phyloP scores from a whole-genome alignment of 1,140 invertebrate species.

The Neelides sp. region DNA sequence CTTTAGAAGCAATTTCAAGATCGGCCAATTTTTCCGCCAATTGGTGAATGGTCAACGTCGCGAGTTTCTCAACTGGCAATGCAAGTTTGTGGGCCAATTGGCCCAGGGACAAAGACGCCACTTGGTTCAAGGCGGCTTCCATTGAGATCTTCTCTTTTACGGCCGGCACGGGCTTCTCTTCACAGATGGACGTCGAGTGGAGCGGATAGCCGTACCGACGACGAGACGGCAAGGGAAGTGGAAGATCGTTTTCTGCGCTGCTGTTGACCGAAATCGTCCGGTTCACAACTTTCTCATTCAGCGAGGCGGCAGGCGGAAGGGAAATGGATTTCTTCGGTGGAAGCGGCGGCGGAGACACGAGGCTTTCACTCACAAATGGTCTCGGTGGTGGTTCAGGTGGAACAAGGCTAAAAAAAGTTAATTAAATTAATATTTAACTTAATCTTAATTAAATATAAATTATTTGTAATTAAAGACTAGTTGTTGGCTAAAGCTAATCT shows the following conservation, averaged over 20 bases:
- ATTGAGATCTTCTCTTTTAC: constrained; percentile 21
- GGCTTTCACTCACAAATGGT: constrained; percentile 40
- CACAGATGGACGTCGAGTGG: not conserved
- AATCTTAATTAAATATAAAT: too few relatives aligned
- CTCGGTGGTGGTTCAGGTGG: constrained; percentile 58
- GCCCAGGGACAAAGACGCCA: constrained; percentile 63
- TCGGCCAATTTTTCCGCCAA: constrained; percentile 58
- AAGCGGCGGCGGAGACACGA: constrained; percentile 30
- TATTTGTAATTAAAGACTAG: too few relatives aligned
- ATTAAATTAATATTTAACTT: too few relatives aligned
- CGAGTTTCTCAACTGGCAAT: constrained; percentile 60
- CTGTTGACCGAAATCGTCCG: not conserved
- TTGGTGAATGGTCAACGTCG: constrained; percentile 69
- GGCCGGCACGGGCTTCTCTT: too few relatives aligned
- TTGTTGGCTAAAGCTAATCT: constrained; percentile 27
- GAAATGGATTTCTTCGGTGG: not conserved
- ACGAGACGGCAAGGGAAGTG: constrained; percentile 13
- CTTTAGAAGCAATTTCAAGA: too few relatives aligned
- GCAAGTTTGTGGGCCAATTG: constrained; percentile 60
- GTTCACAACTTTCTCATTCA: too few relatives aligned
- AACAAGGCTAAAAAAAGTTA: too few relatives aligned
- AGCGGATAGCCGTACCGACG: not conserved
- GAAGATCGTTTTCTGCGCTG: constrained; percentile 8
- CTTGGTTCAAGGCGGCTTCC: constrained; percentile 53
- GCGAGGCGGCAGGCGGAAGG: constrained; percentile 48